phyloP scores from a whole-genome alignment of 2,797 vertebrate genomes.

The Cirrhinus mrigala region DNA sequence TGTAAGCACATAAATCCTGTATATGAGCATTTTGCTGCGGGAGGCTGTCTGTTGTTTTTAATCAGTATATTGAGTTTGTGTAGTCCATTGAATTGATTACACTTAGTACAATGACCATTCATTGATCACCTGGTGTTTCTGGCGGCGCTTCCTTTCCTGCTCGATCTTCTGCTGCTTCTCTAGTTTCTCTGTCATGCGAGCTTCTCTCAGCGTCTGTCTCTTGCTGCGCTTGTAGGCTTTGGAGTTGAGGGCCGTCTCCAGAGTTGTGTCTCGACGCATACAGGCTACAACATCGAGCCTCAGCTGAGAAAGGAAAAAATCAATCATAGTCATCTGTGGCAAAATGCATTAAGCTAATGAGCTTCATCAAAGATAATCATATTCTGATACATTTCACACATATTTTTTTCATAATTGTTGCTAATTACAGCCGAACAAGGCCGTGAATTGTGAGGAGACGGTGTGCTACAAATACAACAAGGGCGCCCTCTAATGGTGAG shows the following conservation, averaged over 20 bases:
- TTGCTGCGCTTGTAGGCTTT: constrained; percentile 98
- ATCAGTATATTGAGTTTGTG: background rate
- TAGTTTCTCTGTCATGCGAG: constrained; percentile 97
- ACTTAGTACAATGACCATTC: background rate
- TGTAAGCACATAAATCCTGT: background rate
- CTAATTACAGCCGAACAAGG: background rate
- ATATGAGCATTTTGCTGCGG: background rate
- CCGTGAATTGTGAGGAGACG: background rate
- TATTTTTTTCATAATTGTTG: background rate
- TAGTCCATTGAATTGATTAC: background rate
- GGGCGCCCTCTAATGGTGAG: constrained; percentile 51
- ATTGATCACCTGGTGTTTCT: constrained; percentile 92
- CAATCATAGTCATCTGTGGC: constrained; percentile 2
- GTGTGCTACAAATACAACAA: constrained; percentile 23
- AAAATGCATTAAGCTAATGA: constrained; percentile 25
- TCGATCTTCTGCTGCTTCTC: constrained; percentile 99
- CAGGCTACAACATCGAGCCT: constrained; percentile 97
- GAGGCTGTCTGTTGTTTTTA: background rate
- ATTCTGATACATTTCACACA: constrained; percentile 27
- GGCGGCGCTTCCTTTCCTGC: constrained; percentile 94
- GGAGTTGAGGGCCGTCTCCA: constrained; percentile 96
- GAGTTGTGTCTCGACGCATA: constrained; percentile 94
- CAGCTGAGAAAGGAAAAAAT: constrained; percentile 76
- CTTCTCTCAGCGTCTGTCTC: constrained; percentile 93
- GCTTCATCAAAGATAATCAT: constrained; percentile 18